phyloP scores from a whole-genome alignment of 2,113 vertebrate species.

The Phylloscopus whistleri region DNA sequence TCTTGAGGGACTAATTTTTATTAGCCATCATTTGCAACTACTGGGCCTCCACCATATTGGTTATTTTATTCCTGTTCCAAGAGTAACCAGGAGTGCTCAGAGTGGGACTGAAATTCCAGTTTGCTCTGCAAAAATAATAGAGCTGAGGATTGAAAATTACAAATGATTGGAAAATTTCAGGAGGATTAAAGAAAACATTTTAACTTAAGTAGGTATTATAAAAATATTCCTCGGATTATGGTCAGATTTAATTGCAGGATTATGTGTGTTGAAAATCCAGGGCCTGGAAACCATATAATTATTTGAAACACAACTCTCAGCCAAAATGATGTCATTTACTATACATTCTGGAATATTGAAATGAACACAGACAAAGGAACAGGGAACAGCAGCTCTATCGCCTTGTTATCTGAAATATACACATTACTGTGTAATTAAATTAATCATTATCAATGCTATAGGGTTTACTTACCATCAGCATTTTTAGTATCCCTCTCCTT shows the following conservation, averaged over 20 bases:
- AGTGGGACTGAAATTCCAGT: neutral
- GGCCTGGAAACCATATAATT: neutral
- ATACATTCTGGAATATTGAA: neutral
- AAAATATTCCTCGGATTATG: neutral
- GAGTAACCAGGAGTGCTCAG: neutral
- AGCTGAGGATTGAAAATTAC: neutral
- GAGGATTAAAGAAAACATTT: neutral
- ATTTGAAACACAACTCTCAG: neutral
- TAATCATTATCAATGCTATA: neutral
- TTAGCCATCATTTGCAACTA: neutral
- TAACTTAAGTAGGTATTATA: neutral
- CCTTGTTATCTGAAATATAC: neutral
- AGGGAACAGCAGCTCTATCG: neutral
- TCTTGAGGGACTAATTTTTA: neutral
- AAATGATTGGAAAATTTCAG: neutral
- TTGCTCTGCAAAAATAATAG: neutral
- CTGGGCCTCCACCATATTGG: neutral
- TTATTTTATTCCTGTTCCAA: neutral
- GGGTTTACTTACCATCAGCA: neutral
- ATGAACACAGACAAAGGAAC: neutral
- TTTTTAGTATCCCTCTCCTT: neutral
- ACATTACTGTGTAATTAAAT: neutral
- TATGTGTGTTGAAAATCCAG: neutral
- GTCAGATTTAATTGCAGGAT: neutral
- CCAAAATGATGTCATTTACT: neutral